Conservation (phyloP, 2,888 invertebrate genomes). For the Agriopis aurantiaria region DNA sequence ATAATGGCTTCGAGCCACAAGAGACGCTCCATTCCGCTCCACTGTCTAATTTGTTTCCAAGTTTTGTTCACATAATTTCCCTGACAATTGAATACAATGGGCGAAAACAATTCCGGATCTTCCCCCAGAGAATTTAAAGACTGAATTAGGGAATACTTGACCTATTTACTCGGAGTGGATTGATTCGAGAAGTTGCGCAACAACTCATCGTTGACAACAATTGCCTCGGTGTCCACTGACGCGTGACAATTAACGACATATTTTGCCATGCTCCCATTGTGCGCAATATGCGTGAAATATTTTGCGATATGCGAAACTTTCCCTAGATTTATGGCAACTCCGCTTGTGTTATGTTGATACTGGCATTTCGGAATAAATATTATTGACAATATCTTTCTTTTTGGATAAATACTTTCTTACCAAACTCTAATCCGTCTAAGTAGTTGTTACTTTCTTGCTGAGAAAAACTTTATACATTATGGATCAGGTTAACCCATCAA, state of each 20-base stretch:
- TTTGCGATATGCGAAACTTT: constrained; percentile 51
- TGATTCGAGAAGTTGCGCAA: constrained; percentile 56
- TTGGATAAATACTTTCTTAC: neutral
- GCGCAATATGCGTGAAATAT: constrained; percentile 47
- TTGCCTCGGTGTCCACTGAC: constrained; percentile 49
- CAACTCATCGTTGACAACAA: constrained; percentile 50
- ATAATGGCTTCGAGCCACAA: constrained; percentile 59
- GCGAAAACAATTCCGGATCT: constrained; percentile 51
- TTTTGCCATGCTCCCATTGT: constrained; percentile 44
- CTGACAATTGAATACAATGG: constrained; percentile 67
- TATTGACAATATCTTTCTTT: constrained; percentile 8
- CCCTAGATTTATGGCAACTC: constrained; percentile 37
- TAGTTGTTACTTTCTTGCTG: constrained; percentile 12
- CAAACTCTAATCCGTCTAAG: constrained; percentile 16
- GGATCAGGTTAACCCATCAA: constrained; percentile 22
- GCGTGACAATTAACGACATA: constrained; percentile 47
- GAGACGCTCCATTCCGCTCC: constrained; percentile 59
- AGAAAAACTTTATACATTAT: constrained; percentile 29
- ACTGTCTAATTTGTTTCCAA: constrained; percentile 69
- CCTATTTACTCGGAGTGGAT: constrained; percentile 53
- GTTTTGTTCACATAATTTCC: constrained; percentile 70
- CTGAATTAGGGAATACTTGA: constrained; percentile 51
- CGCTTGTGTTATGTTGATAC: constrained; percentile 13
- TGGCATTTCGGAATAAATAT: constrained; percentile 13
- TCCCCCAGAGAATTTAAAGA: constrained; percentile 37